A percentile compares a stretch with the other conserved stretches of the same genome.
phyloP scores from a whole-genome alignment of 1,140 invertebrate genomes.

The Teleogryllus occipitalis region DNA sequence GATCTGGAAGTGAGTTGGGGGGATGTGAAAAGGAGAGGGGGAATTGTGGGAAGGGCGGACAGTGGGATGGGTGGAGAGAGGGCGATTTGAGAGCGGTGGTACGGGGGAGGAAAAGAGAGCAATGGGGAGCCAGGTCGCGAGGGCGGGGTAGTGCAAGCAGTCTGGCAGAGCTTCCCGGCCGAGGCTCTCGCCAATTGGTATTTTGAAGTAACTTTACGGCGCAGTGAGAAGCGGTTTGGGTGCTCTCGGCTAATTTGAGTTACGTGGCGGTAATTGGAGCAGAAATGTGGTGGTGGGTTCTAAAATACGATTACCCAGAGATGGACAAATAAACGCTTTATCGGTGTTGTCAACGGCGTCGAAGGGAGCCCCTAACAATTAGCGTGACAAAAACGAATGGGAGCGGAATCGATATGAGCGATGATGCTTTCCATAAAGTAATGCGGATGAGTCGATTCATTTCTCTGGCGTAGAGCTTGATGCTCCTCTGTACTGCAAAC shows the following conservation, averaged over 20 bases:
- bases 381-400: no score
- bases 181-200: neutral
- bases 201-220: constrained; percentile 1
- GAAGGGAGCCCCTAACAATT: no score
- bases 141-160: neutral
- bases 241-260: neutral
- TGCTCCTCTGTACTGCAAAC: no score
- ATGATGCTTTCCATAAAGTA: no score
- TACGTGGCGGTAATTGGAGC: neutral
- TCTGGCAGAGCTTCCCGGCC: neutral
- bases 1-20: no score
- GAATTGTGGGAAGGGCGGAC: no score
- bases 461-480: no score
- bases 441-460: no score
- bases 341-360: neutral
- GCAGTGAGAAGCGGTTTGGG: neutral
- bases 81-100: no score
- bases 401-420: no score
- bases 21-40: no score
- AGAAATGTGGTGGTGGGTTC: neutral
- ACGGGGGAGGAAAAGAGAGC: neutral
- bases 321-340: neutral
- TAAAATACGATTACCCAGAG: neutral
- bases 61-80: no score
- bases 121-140: neutral